A percentile compares a stretch with the other conserved stretches of the same genome.
Conservation (phyloP, 2,888 invertebrate species). For the Lasioglossum figueresi region DNA sequence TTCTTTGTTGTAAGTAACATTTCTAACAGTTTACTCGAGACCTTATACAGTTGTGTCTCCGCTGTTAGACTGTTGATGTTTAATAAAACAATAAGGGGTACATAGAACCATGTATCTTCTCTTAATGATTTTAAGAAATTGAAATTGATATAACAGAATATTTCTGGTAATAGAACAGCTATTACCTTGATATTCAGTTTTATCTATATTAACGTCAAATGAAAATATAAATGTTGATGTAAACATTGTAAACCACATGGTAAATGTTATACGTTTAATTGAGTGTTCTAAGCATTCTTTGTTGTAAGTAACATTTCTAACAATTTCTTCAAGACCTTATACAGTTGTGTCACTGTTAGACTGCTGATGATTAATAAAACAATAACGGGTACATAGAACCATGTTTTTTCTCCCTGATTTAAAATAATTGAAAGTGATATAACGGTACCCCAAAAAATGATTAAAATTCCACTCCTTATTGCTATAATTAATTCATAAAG, state of each 20-base stretch:
- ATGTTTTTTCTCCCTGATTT: background rate
- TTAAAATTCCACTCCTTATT: background rate
- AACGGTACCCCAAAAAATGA: background rate
- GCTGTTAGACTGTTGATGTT: too few species aligned
- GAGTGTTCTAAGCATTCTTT: background rate
- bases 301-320: too few species aligned
- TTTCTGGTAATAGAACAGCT: conserved; percentile 1
- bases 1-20: background rate
- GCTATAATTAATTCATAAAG: background rate
- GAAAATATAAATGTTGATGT: background rate
- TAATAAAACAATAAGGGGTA: too few species aligned
- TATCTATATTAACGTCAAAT: background rate
- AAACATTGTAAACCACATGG: background rate
- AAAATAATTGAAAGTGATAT: background rate
- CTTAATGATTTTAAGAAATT: background rate
- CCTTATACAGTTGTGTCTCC: background rate
- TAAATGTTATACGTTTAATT: background rate
- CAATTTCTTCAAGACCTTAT: background rate
- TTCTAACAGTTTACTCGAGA: background rate
- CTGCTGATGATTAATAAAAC: too few species aligned
- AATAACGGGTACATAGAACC: background rate
- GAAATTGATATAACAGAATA: background rate
- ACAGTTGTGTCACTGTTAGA: too few species aligned
- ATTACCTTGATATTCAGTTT: background rate
- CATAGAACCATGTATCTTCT: background rate